Base-by-base conservation (phyloP, 1,140 invertebrate genomes). In the Hyles euphorbiae region DNA sequence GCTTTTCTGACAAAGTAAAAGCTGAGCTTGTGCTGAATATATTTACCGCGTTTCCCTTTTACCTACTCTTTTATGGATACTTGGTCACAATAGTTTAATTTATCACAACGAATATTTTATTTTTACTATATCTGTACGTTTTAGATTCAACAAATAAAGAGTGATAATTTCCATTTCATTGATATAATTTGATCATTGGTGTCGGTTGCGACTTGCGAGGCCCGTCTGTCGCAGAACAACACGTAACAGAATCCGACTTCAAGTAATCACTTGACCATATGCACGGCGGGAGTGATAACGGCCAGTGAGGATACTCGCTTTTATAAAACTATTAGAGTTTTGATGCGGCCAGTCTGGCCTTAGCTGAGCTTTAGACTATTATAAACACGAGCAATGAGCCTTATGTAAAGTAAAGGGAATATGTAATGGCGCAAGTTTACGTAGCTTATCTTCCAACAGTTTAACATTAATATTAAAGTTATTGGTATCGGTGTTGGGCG, bases 281-380 rank as follows among this genome's bases (percentile, higher is more conserved):
- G 65, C 60, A 56, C 64, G 53, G 56, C 63, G 63, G 63, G 67
- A 68, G 67, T 68, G 64, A 60, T 60, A 46, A 48, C 22, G 63
- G 73, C 54, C 63, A 65, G 71, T 69, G 68, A 76, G 68, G 60
- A 65, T 63, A 60, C 55, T 70, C 63, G 72, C 77, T 80, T 79
- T 63, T 62, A 61, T 65, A 65, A 65, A 60, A 58, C 8, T 43
- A 36, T 61, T 70, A 62, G 63, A 55, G 55, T 61, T 65, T 45
- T 32, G 34, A 68, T 61, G 63, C 62, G 56, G 58, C 61, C 53
- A 58, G 67, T 64, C 55, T 61, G 62, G 59, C 60, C 53, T 65
- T 66, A 70, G 68, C 61, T 63, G 64, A 68, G 66, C 64, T 64
- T 63, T 54, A 46, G 32, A 54, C 56, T 54, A 9, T 34, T 48